Base-by-base conservation (phyloP, 2,113 vertebrate genomes). In the Galeopterus variegatus region DNA sequence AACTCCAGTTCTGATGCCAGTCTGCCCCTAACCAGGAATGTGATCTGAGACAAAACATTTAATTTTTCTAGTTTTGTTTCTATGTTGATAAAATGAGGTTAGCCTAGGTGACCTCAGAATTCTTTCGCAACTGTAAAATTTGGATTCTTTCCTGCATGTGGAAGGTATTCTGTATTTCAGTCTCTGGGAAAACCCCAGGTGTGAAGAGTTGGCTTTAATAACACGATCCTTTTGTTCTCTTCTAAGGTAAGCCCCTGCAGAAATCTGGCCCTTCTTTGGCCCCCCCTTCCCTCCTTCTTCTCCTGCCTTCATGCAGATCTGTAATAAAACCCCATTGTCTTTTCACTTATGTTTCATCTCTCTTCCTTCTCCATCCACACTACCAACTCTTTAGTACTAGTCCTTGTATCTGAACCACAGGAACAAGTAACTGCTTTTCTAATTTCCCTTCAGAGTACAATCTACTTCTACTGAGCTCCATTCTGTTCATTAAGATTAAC, bases 21-120 rank as follows among this genome's bases (percentile, higher is more conserved):
- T 85, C 67, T 94, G 76, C 24, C 45, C 41, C 28, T 80, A 70
- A 77, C 48, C 9, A 91, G 72, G 72, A 88, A 70, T 87, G 77
- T 69, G 62, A 96, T 67, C 33, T 75, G n/a, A 94, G 58, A 64
- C 62, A 88, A 88, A 88, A 88, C 11, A 60, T 45, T 95, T 84
- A 79, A 26, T 52, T 88, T 96, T 88, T 92, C 67, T 93, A 69
- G 50, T 41, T 88, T 90, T 65, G 48, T 95, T 82, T 69, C 50
- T 48, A 72, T 65, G 62, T 93, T 18, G 33, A 62, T 91, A 90
- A 96, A 70, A 56, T 69, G 65, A 96, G n/a, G 31, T 88, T 56
- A 72, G 24, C 18, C 7, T 69, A 81, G 60, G 50, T 60, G 12
- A 91, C 67, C 23, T 92, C 84, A 88, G 58, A 94, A 90, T 82